Conservation (phyloP, 2,888 invertebrate genomes). For the Acleris sparsana region DNA sequence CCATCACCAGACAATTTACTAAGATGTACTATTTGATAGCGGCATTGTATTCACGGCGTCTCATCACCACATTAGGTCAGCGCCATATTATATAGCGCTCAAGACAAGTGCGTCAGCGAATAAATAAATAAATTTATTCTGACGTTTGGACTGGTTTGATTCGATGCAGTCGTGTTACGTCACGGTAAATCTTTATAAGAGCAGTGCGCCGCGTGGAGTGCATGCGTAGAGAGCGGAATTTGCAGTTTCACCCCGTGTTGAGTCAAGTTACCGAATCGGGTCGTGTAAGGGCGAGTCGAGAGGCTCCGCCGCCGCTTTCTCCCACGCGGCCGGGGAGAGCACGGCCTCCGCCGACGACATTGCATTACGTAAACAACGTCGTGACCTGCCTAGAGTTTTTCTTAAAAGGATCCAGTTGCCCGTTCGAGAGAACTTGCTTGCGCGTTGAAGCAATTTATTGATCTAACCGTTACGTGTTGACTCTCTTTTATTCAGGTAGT, state of each 20-base stretch:
- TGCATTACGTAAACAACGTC: slow-evolving; percentile 51
- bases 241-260: slow-evolving; percentile 44
- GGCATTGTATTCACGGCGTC: slow-evolving; percentile 15
- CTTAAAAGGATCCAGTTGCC: slow-evolving; percentile 34
- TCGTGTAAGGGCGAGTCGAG: slow-evolving; percentile 51
- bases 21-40: slow-evolving; percentile 20
- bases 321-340: slow-evolving; percentile 47
- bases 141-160: slow-evolving; percentile 24
- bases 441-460: slow-evolving; percentile 24
- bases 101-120: slow-evolving; percentile 24
- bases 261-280: slow-evolving; percentile 54
- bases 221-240: slow-evolving; percentile 22
- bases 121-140: slow-evolving; percentile 29
- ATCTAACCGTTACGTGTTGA: slow-evolving; percentile 18
- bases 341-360: slow-evolving; percentile 36
- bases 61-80: slow-evolving; percentile 25
- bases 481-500: slow-evolving; percentile 19
- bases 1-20: slow-evolving; percentile 12
- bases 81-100: slow-evolving; percentile 19
- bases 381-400: slow-evolving; percentile 48
- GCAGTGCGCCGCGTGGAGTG: slow-evolving; percentile 20
- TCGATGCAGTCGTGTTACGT: slow-evolving; percentile 16
- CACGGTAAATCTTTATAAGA: slow-evolving; percentile 17
- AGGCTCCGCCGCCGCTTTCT: slow-evolving; percentile 60
- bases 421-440: slow-evolving; percentile 33